Conservation (phyloP, 1,140 invertebrate species). For the Lordiphosa collinella region DNA sequence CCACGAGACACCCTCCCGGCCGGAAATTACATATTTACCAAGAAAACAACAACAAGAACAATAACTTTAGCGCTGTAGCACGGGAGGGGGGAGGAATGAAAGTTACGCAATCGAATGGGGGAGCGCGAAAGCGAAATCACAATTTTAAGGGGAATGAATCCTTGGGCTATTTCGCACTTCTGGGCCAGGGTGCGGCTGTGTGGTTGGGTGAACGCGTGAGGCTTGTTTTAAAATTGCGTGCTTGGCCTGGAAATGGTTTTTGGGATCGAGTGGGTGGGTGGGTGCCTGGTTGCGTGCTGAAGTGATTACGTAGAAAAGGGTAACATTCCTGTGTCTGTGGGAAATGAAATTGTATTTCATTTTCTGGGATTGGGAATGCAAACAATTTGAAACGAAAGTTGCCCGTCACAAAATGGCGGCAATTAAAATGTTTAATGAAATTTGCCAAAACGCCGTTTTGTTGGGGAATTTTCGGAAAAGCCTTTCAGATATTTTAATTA, state of each 20-base stretch:
- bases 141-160: slow-evolving; percentile 25
- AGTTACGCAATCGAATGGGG: slow-evolving; percentile 69
- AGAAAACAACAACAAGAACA: slow-evolving; percentile 7
- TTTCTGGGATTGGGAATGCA: slow-evolving; percentile 64
- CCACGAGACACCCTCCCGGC: slow-evolving; percentile 26
- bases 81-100: slow-evolving; percentile 15
- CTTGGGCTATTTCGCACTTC: slow-evolving; percentile 57
- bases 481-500: slow-evolving; percentile 70
- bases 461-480: slow-evolving; percentile 39
- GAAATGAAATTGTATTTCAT: slow-evolving; percentile 66
- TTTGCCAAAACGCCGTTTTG: slow-evolving; percentile 45
- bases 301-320: slow-evolving; percentile 42
- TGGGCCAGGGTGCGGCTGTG: slow-evolving; percentile 33
- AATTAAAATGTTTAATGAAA: slow-evolving; percentile 78
- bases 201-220: slow-evolving; percentile 55
- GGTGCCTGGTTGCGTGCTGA: slow-evolving; percentile 49
- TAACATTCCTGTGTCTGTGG: slow-evolving; percentile 17
- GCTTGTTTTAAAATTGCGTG: slow-evolving; percentile 75
- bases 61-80: background rate
- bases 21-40: slow-evolving; percentile 69
- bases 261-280: slow-evolving; percentile 15
- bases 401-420: slow-evolving; percentile 52
- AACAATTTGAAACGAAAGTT: slow-evolving; percentile 61
- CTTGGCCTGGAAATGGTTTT: slow-evolving; percentile 22
- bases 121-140: slow-evolving; percentile 55